Percentiles rank a stretch among this genome's conserved stretches.
Conservation (phyloP, 2,113 vertebrate species). For the Macrotis lagotis region DNA sequence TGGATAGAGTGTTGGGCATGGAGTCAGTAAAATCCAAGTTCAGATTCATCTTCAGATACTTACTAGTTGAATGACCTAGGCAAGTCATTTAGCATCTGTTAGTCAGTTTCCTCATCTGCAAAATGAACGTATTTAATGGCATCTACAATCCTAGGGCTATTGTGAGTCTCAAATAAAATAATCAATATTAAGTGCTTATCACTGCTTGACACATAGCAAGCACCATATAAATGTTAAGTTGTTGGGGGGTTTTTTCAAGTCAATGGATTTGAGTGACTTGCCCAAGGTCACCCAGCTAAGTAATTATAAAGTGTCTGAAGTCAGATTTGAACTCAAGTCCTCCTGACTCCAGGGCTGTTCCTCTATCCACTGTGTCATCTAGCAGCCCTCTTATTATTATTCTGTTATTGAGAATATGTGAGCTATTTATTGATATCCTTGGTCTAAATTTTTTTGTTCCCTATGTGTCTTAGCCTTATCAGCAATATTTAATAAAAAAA, state of each 20-base stretch:
- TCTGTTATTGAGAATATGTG: too few relatives aligned
- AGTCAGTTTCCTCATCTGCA: neutral
- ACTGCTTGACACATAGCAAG: neutral
- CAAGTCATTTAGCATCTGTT: neutral
- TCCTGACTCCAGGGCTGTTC: too few relatives aligned
- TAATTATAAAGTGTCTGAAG: too few relatives aligned
- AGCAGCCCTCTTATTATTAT: too few relatives aligned
- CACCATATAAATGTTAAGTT: neutral
- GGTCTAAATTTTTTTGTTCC: too few relatives aligned
- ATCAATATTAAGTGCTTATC: neutral
- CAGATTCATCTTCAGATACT: neutral
- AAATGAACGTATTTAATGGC: neutral
- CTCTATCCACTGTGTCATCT: too few relatives aligned
- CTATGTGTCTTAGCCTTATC: neutral
- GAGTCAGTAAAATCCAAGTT: neutral
- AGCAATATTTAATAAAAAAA: neutral
- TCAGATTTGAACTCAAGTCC: too few relatives aligned
- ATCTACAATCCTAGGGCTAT: neutral
- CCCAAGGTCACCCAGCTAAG: too few relatives aligned
- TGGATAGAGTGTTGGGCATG: neutral
- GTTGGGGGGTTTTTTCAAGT: too few relatives aligned
- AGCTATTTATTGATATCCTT: neutral
- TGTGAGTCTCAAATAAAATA: neutral
- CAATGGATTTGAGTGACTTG: too few relatives aligned
- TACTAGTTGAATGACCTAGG: neutral